These are phyloP conservation scores for Dysmachus trigonus DNA, from an alignment of 2,888 invertebrate genomes.

Conservation along the genomic window DNA sequence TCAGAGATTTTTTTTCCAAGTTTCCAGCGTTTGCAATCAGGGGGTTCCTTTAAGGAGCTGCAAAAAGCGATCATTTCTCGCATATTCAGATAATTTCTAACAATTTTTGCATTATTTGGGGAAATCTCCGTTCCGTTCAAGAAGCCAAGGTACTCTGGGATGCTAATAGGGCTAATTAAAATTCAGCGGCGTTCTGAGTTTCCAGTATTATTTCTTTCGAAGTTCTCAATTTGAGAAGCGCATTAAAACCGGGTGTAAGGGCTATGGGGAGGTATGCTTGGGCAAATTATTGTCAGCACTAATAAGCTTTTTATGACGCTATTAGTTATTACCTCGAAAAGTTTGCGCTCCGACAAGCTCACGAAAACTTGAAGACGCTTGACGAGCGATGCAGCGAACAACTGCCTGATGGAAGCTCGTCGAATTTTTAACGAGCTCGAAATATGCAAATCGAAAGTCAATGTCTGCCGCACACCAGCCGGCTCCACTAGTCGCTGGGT, in stretches of 20 bases:
- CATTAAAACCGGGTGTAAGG: not conserved
- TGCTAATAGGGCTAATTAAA: not conserved
- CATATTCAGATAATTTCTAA: not conserved
- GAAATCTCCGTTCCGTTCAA: not conserved
- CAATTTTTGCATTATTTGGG: not conserved
- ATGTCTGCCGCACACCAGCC: not conserved
- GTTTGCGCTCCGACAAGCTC: not conserved
- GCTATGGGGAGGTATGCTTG: not conserved
- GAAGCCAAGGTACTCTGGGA: not conserved
- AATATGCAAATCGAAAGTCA: slow-evolving; percentile 18
- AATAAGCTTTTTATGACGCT: not conserved
- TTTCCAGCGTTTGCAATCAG: not conserved
- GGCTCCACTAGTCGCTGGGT: not conserved
- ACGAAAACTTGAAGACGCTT: not conserved
- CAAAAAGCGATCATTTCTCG: not conserved
- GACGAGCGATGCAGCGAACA: not conserved
- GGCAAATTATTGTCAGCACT: not conserved
- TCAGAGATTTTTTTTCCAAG: not conserved
- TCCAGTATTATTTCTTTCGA: not conserved
- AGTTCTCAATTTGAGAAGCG: not conserved
- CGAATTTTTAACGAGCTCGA: slow-evolving; percentile 29
- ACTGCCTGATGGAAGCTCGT: not conserved
- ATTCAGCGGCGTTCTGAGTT: not conserved
- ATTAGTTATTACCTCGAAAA: not conserved
- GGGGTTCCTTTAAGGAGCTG: not conserved